Percentiles rank a stretch among this genome's conserved stretches.
These are phyloP conservation scores for Lasiurus borealis DNA, from an alignment of 2,113 vertebrate genomes.

Conservation along the genomic window DNA sequence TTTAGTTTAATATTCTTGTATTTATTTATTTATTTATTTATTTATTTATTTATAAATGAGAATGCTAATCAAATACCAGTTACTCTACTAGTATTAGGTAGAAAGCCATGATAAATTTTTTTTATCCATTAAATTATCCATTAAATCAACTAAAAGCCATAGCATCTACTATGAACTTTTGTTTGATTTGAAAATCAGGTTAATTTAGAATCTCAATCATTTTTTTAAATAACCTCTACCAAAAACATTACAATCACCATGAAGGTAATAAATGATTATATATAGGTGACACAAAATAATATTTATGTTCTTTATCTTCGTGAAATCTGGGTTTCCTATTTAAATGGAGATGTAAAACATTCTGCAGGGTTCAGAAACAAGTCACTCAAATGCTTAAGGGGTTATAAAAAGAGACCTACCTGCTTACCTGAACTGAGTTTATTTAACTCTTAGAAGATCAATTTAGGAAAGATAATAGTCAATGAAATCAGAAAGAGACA, in stretches of 20 bases:
- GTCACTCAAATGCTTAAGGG: neutral
- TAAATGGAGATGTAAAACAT: neutral
- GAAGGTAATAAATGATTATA: neutral
- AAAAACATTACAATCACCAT: neutral
- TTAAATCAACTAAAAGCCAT: neutral
- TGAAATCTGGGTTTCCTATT: neutral
- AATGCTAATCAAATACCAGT: neutral
- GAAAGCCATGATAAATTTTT: neutral
- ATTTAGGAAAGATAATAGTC: neutral
- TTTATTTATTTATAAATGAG: neutral
- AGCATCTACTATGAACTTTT: neutral
- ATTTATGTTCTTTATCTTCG: neutral
- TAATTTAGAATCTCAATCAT: conserved; percentile 40
- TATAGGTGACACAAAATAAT: neutral
- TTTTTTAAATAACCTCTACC: neutral
- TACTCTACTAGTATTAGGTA: neutral
- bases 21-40: too few species aligned
- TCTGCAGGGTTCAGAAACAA: neutral
- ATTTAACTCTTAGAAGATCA: neutral
- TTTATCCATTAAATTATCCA: neutral
- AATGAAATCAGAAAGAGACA: neutral
- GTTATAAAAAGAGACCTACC: neutral
- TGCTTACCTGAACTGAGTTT: neutral
- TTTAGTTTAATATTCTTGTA: neutral
- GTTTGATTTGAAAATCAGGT: neutral